Evolutionary conservation across 2,797 vertebrate species (phyloP), one percentile per base, ranked within the genome.

Genomic region (Enteromius argenteus): DNA sequence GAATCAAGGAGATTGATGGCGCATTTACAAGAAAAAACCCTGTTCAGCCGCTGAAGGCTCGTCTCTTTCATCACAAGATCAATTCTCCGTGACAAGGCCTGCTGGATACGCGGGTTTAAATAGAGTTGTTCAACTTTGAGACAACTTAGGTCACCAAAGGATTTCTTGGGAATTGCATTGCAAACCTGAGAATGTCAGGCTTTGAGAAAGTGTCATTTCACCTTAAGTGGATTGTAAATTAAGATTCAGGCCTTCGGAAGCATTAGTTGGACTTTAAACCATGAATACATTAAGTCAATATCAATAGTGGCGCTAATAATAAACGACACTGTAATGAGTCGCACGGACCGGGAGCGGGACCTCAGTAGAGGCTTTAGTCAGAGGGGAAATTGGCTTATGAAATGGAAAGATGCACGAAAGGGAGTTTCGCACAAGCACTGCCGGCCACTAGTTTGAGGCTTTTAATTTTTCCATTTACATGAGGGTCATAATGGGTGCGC

Each of bases 401-500:
- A 62, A 72, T 0, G 3, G 67, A 71, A 67, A 67, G 11, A 79
- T 32, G 21, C 8, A 42, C 35, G 19, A 30, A 27, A 44, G 27
- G 3, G 51, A 62, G 27, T 81, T 72, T 72, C 15, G 10, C 7
- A 5, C 23, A 7, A 66, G 69, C 37, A 0, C 49, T 42, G 79
- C 46, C 60, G 62, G 83, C 44, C 77, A 80, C 21, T 80, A 74
- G 66, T 80, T 73, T 80, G 67, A 30, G 35, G 35, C 17, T 80
- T 85, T 80, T 88, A 60, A 87, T 87, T 88, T 75, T 80, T 83
- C 81, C 78, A 84, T 89, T 87, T 86, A 85, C 76, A 88, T 82
- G 74, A 75, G 79, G 88, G 83, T 89, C 87, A 89, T 81, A 79
- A 84, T 83, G 75, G 51, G 64, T 81, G 77, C 67, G 51, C 60